A percentile compares a stretch with the other conserved stretches of the same genome.
These are phyloP conservation scores for Nysson spinosus DNA, from an alignment of 2,888 invertebrate genomes.

Conservation along the genomic window DNA sequence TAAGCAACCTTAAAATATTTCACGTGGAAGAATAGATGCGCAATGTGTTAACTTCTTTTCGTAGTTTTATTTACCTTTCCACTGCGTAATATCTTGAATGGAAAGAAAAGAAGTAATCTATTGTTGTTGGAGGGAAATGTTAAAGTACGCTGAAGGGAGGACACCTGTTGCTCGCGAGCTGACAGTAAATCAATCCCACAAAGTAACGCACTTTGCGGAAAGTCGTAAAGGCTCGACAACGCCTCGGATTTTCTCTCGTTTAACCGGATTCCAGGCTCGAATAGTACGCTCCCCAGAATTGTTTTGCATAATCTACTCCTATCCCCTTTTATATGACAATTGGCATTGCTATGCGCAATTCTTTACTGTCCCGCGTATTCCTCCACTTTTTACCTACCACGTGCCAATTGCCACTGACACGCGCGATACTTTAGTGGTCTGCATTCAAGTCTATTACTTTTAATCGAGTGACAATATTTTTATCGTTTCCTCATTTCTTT, in stretches of 20 bases:
- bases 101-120: constrained; percentile 3
- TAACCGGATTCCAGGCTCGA: neutral
- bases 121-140: constrained; percentile 21
- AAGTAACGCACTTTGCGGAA: constrained; percentile 19
- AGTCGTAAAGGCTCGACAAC: constrained; percentile 25
- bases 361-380: constrained; percentile 8
- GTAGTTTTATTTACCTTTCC: no score
- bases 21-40: no score
- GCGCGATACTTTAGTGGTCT: no score
- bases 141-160: neutral
- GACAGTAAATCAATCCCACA: constrained; percentile 40
- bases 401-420: no score
- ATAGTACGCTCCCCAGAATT: neutral
- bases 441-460: no score
- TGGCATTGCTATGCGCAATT: constrained; percentile 8
- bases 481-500: no score
- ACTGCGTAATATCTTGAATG: no score
- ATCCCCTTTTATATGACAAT: constrained; percentile 13
- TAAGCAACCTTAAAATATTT: no score
- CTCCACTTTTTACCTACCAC: no score
- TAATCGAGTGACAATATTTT: no score
- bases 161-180: constrained; percentile 40
- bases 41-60: no score
- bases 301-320: constrained; percentile 17
- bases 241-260: constrained; percentile 13